Evolutionary conservation across 1,140 invertebrate genomes (phyloP), one percentile per base, ranked within the genome.

Genomic region (Pinna nobilis): DNA sequence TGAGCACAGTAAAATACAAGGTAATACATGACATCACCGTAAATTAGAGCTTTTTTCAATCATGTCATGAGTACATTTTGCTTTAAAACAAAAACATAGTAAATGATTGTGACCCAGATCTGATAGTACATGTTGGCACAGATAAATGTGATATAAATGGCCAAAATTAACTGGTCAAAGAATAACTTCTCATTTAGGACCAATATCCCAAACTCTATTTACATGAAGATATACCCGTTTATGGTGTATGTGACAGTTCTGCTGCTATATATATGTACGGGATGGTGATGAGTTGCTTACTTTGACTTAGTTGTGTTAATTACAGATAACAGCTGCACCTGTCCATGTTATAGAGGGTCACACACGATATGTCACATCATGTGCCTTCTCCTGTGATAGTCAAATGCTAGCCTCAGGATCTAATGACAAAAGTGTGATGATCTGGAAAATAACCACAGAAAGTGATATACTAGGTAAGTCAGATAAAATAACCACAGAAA

Each of bases 291-390:
- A 44, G 3, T 53, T 3, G 9, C 3, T 3, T 53, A 13, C 3
- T 53, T 13, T 59, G 2, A 32, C 20, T 20, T 1, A 6, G 37
- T 41, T 61, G 37, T 70, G 41, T 53, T 55, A 68, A 33, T 76
- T 78, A 0, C 64, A 86, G 83, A 32, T 74, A 18, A 77, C 70
- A 47, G 84, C 84, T 15, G 60, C 77, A 35, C 67, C 73, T 18
- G 13, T 89, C 7, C 82, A 90, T 71, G 90, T 90, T 25, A 80
- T 94, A 3, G 90, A 91, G 73, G 92, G 90, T 7, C 93, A 94
- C 84, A 90, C 89, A 25, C 89, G 89, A 63, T 95, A 94, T 86
- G 92, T 95, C 0, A 94, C 94, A 70, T 93, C 92, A 73, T 92
- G 93, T 86, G 91, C 92, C 6, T 94, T 95, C 81, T 93, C 93